phyloP scores from a whole-genome alignment of 1,140 invertebrate species.

The Microplitis demolitor region DNA sequence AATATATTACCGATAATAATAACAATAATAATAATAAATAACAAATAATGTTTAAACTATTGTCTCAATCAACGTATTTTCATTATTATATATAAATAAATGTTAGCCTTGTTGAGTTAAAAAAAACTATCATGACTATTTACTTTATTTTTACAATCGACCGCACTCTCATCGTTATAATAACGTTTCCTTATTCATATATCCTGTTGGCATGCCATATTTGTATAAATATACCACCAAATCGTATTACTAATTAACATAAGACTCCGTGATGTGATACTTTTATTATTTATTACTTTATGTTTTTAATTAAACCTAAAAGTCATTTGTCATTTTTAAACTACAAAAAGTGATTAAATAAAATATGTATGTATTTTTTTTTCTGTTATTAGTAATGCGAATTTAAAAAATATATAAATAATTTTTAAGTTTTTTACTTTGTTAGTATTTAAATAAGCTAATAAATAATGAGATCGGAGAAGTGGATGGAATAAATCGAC shows the following conservation, averaged over 20 bases:
- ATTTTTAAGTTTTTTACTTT: not conserved
- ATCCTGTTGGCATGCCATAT: not conserved
- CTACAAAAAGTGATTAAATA: not conserved
- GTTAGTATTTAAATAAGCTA: not conserved
- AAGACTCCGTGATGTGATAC: too few relatives aligned
- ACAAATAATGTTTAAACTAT: conserved; percentile 58
- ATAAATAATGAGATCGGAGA: not conserved
- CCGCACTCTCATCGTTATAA: conserved; percentile 2
- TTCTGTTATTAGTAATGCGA: too few relatives aligned
- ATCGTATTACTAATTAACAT: too few relatives aligned
- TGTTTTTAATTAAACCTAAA: not conserved
- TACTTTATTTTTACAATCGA: conserved; percentile 26
- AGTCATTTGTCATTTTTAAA: too few relatives aligned
- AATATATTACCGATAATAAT: conserved; percentile 63
- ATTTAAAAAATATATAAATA: too few relatives aligned
- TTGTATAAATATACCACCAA: too few relatives aligned
- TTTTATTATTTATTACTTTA: too few relatives aligned
- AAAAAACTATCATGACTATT: conserved; percentile 45
- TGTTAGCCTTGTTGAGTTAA: conserved; percentile 64
- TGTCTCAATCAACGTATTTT: conserved; percentile 65
- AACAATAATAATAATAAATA: too few relatives aligned
- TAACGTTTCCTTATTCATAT: not conserved
- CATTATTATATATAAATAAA: conserved; percentile 60
- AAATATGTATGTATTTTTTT: not conserved
- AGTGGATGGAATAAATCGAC: conserved; percentile 11